A percentile compares a stretch with the other conserved stretches of the same genome.
Conservation (phyloP, 2,888 invertebrate genomes). For the Entomobrya proxima region DNA sequence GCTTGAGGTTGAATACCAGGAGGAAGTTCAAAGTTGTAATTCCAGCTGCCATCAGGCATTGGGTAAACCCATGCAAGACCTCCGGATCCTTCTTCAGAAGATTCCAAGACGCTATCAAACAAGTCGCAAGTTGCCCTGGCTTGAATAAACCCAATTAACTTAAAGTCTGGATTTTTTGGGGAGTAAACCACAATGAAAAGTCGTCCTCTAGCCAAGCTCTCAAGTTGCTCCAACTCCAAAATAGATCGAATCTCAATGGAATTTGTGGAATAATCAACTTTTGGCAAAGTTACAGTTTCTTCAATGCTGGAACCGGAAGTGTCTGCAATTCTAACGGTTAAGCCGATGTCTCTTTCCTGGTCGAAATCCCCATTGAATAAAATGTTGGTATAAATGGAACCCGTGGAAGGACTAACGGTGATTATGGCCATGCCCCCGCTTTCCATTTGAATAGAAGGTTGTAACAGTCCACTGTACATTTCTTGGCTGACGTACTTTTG, state of each 20-base stretch:
- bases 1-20: slow-evolving; percentile 69
- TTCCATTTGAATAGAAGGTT: slow-evolving; percentile 79
- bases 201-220: slow-evolving; percentile 87
- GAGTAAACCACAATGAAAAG: slow-evolving; percentile 85
- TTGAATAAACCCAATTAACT: slow-evolving; percentile 81
- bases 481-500: slow-evolving; percentile 83
- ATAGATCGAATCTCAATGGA: slow-evolving; percentile 88
- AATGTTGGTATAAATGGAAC: slow-evolving; percentile 87
- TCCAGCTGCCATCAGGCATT: slow-evolving; percentile 75
- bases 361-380: slow-evolving; percentile 88
- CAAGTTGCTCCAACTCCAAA: slow-evolving; percentile 85
- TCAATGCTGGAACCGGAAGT: slow-evolving; percentile 73
- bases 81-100: slow-evolving; percentile 68
- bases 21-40: slow-evolving; percentile 74
- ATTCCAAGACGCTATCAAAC: slow-evolving; percentile 73
- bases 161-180: slow-evolving; percentile 82
- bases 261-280: slow-evolving; percentile 78
- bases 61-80: slow-evolving; percentile 75
- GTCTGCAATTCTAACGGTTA: slow-evolving; percentile 73
- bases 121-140: slow-evolving; percentile 75
- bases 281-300: slow-evolving; percentile 74
- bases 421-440: slow-evolving; percentile 90
- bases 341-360: slow-evolving; percentile 74
- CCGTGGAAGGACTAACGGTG: slow-evolving; percentile 84
- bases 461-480: slow-evolving; percentile 87